These are phyloP conservation scores for Lagorchestes hirsutus DNA, from an alignment of 2,797 vertebrate species.

Conservation along the genomic window DNA sequence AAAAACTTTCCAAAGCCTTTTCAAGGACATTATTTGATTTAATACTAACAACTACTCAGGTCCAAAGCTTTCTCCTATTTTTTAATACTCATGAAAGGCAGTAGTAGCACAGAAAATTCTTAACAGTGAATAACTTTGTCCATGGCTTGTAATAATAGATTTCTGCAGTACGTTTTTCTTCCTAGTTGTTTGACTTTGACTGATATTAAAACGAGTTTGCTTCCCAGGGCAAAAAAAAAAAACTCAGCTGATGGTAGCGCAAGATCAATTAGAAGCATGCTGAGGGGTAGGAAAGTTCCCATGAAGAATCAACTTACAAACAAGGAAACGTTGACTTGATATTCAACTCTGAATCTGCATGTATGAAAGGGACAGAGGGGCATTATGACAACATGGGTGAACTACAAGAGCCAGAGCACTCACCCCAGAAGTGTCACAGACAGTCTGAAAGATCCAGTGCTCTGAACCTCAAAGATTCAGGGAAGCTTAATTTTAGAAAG, in stretches of 20 bases:
- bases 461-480: neutral
- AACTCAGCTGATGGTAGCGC: neutral
- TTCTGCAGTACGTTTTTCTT: neutral
- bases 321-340: slow-evolving; percentile 21
- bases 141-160: neutral
- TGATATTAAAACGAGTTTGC: neutral
- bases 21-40: neutral
- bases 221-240: neutral
- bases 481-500: neutral
- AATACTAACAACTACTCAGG: neutral
- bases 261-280: neutral
- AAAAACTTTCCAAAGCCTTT: slow-evolving; percentile 1
- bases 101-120: neutral
- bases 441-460: neutral
- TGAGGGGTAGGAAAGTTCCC: slow-evolving; percentile 34
- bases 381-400: neutral
- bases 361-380: slow-evolving; percentile 12
- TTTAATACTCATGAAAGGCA: neutral
- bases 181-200: neutral
- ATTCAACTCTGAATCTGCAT: slow-evolving; percentile 18
- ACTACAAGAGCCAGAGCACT: neutral
- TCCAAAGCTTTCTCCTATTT: neutral
- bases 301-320: slow-evolving; percentile 55
- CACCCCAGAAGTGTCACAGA: neutral
- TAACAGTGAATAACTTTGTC: neutral